Evolutionary conservation across 1,140 invertebrate species (phyloP).

Genomic region (Papilio helenus): DNA sequence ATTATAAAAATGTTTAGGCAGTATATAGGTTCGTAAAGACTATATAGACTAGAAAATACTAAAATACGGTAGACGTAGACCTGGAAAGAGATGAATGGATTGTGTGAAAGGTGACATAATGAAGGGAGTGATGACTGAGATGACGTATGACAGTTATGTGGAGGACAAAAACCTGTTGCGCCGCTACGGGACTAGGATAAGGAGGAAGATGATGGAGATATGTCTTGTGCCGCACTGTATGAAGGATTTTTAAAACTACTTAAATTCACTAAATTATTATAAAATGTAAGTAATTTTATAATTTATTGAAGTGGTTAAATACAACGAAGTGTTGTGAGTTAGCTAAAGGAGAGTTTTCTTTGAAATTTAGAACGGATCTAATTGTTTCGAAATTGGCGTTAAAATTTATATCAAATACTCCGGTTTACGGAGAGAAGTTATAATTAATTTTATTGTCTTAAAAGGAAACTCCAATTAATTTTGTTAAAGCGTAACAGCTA

Average conservation of each 20-base stretch:
- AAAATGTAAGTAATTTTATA: not conserved
- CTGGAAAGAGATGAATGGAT: no score
- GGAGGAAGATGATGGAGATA: no score
- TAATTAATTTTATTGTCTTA: conserved; percentile 36
- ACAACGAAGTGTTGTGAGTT: conserved; percentile 11
- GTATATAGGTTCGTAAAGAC: no score
- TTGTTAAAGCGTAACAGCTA: conserved; percentile 1
- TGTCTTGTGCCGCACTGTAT: not conserved
- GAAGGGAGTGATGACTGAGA: no score
- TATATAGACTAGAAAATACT: no score
- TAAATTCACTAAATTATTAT: not conserved
- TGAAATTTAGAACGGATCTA: conserved; percentile 33
- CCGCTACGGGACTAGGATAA: no score
- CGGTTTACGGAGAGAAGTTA: conserved; percentile 18
- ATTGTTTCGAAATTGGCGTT: conserved; percentile 37
- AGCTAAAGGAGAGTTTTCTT: conserved; percentile 21
- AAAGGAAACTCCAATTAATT: conserved; percentile 15
- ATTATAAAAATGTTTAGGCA: no score
- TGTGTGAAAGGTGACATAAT: no score
- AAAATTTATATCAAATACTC: conserved; percentile 39
- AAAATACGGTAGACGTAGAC: no score
- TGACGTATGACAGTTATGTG: no score
- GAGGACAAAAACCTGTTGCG: no score
- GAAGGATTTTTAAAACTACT: not conserved
- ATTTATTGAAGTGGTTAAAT: not conserved